Base-by-base conservation (phyloP, 1,140 invertebrate species). In the Calliphora vicina region DNA sequence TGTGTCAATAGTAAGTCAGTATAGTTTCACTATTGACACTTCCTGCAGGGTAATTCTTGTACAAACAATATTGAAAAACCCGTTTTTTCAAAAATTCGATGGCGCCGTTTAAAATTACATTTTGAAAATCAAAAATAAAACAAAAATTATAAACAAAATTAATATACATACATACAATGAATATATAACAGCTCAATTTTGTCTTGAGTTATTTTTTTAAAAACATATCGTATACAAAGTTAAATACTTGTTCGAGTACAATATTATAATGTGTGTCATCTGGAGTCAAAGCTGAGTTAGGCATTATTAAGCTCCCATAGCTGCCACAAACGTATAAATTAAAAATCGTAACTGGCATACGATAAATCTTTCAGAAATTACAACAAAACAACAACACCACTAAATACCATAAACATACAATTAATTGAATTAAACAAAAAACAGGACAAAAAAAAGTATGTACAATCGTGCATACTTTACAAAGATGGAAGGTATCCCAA, bases 251-350 rank as follows among this genome's bases (percentile, higher is more conserved):
- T 35, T 35, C 5, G 1, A 6, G 35, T 35, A 35, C 35, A 35
- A 35, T 35, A 23, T 67, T 67, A 67, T 67, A 67, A 67, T 23
- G 10, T 67, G 61, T 67, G 61, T 67, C 61, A 67, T 67, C 61
- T 67, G 20, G n/a, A 67, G n/a, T 67, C 12, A 67, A 67, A 23
- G n/a, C 61, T 1, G 0, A 8, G 45, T 9, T 17, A 45, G 43
- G 57, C 57, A 67, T 67, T 67, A 67, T 23, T 67, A 67, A 67
- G 61, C 61, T 67, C 61, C 61, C 61, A 67, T 67, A 67, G 61
- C n/a, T 20, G 61, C n/a, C 61, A 25, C n/a, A 67, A 67, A 67
- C 5, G 20, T 67, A 67, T 67, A 67, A 67, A 67, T 67, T 43
- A 43, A 76, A 76, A 29, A 35, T 76, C 27, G 13, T 35, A 76